Evolutionary conservation across 2,113 vertebrate genomes (phyloP).

Genomic region (Ptyas mucosa): DNA sequence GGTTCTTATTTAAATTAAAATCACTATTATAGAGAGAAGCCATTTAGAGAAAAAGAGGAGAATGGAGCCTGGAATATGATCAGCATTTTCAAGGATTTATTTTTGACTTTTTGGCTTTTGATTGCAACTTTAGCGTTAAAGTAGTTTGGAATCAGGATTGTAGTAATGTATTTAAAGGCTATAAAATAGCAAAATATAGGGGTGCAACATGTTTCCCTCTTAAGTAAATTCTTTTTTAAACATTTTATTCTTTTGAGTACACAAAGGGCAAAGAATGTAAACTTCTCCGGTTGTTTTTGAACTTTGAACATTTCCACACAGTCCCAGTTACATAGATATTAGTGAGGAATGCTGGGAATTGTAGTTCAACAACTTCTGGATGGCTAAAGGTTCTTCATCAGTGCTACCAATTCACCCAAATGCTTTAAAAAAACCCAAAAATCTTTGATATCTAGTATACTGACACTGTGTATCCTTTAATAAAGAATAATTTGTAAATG

Average conservation of each 20-base stretch:
- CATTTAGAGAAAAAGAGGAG: slow-evolving; percentile 51
- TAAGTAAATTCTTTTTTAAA: slow-evolving; percentile 42
- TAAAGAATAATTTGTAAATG: not conserved
- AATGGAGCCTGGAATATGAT: slow-evolving; percentile 57
- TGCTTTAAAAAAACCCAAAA: not conserved
- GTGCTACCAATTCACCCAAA: not conserved
- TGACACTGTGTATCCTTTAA: not conserved
- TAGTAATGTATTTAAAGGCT: slow-evolving; percentile 51
- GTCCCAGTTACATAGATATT: too few species aligned
- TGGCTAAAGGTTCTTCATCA: not conserved
- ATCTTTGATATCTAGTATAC: not conserved
- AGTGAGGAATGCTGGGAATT: not conserved
- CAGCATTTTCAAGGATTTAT: slow-evolving; percentile 58
- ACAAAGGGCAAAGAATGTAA: slow-evolving; percentile 9
- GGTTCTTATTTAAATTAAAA: slow-evolving; percentile 59
- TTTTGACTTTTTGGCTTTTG: slow-evolving; percentile 55
- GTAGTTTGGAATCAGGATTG: slow-evolving; percentile 60
- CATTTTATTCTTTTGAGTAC: slow-evolving; percentile 42
- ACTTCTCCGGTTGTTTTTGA: not conserved
- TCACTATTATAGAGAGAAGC: slow-evolving; percentile 54
- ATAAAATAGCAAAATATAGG: slow-evolving; percentile 48
- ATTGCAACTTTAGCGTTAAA: slow-evolving; percentile 67
- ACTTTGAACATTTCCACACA: not conserved
- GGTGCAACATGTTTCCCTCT: slow-evolving; percentile 31
- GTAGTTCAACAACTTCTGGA: not conserved